Percentiles rank a stretch among this genome's conserved stretches.
phyloP scores from a whole-genome alignment of 2,113 vertebrate genomes.

The Synodontis membranacea region DNA sequence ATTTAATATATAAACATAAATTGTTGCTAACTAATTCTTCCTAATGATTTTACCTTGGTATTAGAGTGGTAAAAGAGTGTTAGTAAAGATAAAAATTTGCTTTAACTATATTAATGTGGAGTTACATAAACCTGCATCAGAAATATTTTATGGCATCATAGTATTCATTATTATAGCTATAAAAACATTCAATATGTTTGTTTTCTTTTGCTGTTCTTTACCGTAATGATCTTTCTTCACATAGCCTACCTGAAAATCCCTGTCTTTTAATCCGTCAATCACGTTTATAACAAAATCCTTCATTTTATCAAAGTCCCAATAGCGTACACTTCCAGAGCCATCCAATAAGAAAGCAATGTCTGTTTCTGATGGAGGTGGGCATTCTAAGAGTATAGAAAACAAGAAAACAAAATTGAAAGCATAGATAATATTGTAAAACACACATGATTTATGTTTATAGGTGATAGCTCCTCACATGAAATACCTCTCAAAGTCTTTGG shows the following conservation, averaged over 20 bases:
- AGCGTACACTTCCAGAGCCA: conserved; percentile 61
- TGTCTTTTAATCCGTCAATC: conserved; percentile 35
- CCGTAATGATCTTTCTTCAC: not conserved
- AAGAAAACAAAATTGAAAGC: conserved; percentile 6
- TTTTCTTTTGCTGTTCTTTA: not conserved
- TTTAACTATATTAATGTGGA: not conserved
- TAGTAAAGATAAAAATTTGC: not conserved
- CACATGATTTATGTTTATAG: not conserved
- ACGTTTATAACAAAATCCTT: conserved; percentile 64
- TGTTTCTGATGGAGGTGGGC: conserved; percentile 40
- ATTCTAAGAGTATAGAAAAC: conserved; percentile 58
- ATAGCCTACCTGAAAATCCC: conserved; percentile 57
- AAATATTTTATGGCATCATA: not conserved
- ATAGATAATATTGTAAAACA: not conserved
- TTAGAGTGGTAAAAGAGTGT: not conserved
- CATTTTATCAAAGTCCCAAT: not conserved
- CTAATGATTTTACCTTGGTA: not conserved
- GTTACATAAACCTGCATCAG: not conserved
- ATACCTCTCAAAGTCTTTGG: conserved; percentile 57
- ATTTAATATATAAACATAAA: too few species aligned
- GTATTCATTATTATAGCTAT: not conserved
- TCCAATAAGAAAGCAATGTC: conserved; percentile 74
- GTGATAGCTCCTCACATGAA: not conserved
- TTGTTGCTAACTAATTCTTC: not conserved
- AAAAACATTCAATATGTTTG: not conserved